Evolutionary conservation across 1,140 invertebrate species (phyloP).

Genomic region (Nomia melanderi): DNA sequence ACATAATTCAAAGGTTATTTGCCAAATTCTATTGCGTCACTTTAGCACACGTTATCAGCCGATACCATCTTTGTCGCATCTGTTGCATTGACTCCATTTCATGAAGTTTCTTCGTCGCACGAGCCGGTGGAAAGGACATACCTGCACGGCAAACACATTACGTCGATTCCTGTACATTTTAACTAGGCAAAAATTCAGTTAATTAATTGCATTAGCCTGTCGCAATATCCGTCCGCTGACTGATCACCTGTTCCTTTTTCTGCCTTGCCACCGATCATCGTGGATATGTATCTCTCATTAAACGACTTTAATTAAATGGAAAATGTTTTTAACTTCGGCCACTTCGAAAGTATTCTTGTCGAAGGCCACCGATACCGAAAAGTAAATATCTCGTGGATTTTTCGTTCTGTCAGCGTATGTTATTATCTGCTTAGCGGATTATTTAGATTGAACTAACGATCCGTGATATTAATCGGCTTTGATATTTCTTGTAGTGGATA

Average conservation of each 20-base stretch:
- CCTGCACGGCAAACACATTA: background rate
- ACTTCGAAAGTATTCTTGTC: constrained; percentile 23
- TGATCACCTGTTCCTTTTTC: constrained; percentile 50
- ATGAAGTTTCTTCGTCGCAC: background rate
- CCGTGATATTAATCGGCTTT: background rate
- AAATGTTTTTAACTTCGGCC: constrained; percentile 24
- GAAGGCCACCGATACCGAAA: background rate
- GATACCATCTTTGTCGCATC: background rate
- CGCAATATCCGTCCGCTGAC: constrained; percentile 9
- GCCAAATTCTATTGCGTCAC: background rate
- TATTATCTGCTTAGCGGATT: background rate
- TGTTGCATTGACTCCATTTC: background rate
- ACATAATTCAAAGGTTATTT: background rate
- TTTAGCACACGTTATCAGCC: background rate
- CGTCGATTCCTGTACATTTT: background rate
- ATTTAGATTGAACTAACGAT: background rate
- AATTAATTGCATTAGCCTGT: constrained; percentile 30
- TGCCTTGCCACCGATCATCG: background rate
- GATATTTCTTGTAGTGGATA: too few relatives aligned
- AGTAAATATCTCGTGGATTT: background rate
- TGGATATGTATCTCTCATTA: constrained; percentile 40
- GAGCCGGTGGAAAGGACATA: too few relatives aligned
- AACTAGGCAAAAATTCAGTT: constrained; percentile 26
- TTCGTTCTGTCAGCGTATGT: background rate
- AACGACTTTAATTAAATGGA: constrained; percentile 40